A percentile compares a stretch with the other conserved stretches of the same genome.
Evolutionary conservation across 2,797 vertebrate genomes (phyloP).

Genomic region (Orientallactaga sibirica): DNA sequence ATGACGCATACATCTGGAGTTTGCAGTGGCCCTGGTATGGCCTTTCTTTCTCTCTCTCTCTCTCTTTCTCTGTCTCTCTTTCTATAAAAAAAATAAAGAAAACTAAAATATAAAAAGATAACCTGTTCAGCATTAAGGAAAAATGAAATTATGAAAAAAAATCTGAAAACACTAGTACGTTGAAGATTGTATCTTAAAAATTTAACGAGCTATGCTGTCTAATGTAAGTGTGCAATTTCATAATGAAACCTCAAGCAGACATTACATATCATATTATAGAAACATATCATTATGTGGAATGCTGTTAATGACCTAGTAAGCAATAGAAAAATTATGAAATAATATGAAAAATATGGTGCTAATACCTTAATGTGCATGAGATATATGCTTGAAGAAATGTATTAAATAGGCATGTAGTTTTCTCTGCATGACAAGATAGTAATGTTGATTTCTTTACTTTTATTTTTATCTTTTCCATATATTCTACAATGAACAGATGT

Average conservation of each 20-base stretch:
- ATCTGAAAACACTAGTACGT: not conserved
- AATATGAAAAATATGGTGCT: not conserved
- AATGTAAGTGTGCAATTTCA: not conserved
- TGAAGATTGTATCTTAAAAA: not conserved
- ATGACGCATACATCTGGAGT: too few relatives aligned
- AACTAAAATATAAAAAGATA: too few relatives aligned
- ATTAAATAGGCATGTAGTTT: not conserved
- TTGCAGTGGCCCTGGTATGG: too few relatives aligned
- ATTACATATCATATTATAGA: not conserved
- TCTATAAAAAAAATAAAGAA: too few relatives aligned
- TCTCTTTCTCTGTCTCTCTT: too few relatives aligned
- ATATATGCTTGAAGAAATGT: not conserved
- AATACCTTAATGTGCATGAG: not conserved
- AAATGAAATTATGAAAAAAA: not conserved
- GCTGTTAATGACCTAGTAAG: not conserved
- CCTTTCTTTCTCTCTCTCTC: too few relatives aligned
- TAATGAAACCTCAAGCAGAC: constrained; percentile 37
- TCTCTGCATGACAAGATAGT: not conserved
- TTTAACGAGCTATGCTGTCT: not conserved
- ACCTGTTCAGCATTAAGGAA: too few relatives aligned
- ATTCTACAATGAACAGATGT: not conserved
- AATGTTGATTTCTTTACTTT: constrained; percentile 38
- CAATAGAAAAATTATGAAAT: constrained; percentile 51
- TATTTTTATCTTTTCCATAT: constrained; percentile 30
- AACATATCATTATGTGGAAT: constrained; percentile 2